Base-by-base conservation (phyloP, 2,797 vertebrate genomes). In the Lerista edwardsae region DNA sequence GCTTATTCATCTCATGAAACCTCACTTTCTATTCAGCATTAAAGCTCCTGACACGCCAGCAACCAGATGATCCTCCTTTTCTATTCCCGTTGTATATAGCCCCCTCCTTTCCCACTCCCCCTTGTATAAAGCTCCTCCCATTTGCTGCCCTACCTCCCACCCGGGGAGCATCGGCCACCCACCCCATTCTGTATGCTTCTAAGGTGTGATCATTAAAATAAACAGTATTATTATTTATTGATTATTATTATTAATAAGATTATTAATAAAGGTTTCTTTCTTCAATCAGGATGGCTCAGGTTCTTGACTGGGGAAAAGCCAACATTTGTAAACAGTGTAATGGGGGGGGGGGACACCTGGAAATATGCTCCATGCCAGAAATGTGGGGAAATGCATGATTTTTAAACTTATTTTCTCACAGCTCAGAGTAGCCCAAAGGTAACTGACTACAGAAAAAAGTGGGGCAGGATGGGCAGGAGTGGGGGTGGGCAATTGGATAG, bases 231-330 rank as follows among this genome's bases (percentile, higher is more conserved):
- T 96, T 96, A 97, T 93, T 96, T 91, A 95, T 59, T 61, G 79
- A 84, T 59, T 76, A 94, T 91, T 90, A 91, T 91, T 95, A 91
- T 91, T 95, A 97, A 94, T 96, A 95, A 96, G 95, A 95, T 97
- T 97, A 98, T 97, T 97, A 98, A 98, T 98, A 98, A 98, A 98
- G 96, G 96, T 97, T 97, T 97, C 96, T 98, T 98, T 98, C 97
- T 97, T 97, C 97, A 97, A 97, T 94, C 93, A 96, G 94, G 93
- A 91, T 2, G 84, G 76, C 88, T 93, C 90, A 89, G 64, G 64
- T 72, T 87, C 92, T 90, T 94, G 85, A 91, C 89, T 91, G 88
- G 89, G 87, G 78, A 23, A 8, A 23, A 47, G 36, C 6, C 47
- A 36, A 59, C 75, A 23, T 29, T 62, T n/a, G 15, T n/a, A 67